phyloP scores from a whole-genome alignment of 2,113 vertebrate genomes.

The Halichoeres trimaculatus region DNA sequence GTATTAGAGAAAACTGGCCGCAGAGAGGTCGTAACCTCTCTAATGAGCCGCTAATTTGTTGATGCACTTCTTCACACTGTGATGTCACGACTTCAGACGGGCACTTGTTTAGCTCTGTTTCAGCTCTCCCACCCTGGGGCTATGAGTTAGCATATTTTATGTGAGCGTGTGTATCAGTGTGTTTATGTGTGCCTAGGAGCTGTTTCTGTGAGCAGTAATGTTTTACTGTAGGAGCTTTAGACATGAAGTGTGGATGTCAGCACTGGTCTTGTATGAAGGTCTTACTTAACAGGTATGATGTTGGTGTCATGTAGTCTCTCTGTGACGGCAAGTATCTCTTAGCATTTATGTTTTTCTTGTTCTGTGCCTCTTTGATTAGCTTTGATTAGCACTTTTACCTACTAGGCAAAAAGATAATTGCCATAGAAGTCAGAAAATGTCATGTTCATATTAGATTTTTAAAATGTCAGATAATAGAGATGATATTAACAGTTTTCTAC shows the following conservation, averaged over 20 bases:
- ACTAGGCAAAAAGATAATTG: no score
- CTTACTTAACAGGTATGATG: not conserved
- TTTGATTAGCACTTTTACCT: no score
- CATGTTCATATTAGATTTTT: no score
- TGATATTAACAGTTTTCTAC: no score
- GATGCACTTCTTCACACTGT: constrained; percentile 28
- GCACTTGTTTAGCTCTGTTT: constrained; percentile 18
- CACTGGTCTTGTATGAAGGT: not conserved
- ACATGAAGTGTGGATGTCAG: constrained; percentile 5
- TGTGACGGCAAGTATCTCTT: not conserved
- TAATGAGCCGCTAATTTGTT: constrained; percentile 57
- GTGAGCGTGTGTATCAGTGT: constrained; percentile 14
- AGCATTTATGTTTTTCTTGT: not conserved
- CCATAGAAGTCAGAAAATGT: no score
- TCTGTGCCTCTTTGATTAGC: no score
- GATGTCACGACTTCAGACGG: constrained; percentile 21
- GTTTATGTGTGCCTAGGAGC: constrained; percentile 24
- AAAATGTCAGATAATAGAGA: no score
- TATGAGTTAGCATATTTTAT: constrained; percentile 36
- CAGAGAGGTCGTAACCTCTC: constrained; percentile 51
- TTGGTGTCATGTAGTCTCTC: not conserved
- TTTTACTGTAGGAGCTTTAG: not conserved
- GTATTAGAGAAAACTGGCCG: not conserved
- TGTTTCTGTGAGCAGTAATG: constrained; percentile 44
- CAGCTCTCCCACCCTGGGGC: constrained; percentile 13